These are phyloP conservation scores for Typhlichthys eigenmanni DNA, from an alignment of 2,797 vertebrate genomes.

Conservation along the genomic window DNA sequence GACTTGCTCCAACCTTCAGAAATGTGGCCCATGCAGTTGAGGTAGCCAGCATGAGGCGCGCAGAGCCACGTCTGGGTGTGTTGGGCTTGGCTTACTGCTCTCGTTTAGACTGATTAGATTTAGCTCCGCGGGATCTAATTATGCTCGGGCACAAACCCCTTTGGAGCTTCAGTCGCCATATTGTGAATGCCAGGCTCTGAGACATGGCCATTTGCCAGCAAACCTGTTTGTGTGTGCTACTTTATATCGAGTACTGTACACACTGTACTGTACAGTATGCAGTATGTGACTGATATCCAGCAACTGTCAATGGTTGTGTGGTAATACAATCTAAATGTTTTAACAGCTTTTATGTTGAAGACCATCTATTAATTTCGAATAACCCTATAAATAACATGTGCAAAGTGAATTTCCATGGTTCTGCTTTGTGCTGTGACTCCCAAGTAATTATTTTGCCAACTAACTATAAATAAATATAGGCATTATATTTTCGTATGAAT, in stretches of 20 bases:
- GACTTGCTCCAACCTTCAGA: constrained; percentile 33
- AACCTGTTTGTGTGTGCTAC: constrained; percentile 38
- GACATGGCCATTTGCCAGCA: constrained; percentile 71
- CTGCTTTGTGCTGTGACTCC: too few relatives aligned
- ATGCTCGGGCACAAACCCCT: constrained; percentile 72
- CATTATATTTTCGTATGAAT: too few relatives aligned
- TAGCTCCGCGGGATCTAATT: constrained; percentile 79
- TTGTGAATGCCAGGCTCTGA: constrained; percentile 76
- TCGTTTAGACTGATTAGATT: constrained; percentile 79
- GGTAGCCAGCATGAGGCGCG: constrained; percentile 48
- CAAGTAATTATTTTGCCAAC: too few relatives aligned
- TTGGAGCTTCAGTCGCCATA: constrained; percentile 74
- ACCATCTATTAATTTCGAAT: constrained; percentile 36
- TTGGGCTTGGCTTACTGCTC: constrained; percentile 65
- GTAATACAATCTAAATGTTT: constrained; percentile 24
- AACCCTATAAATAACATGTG: too few relatives aligned
- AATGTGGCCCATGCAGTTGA: constrained; percentile 37
- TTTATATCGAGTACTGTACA: constrained; percentile 46
- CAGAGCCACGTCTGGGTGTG: constrained; percentile 39
- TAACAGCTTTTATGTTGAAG: constrained; percentile 31
- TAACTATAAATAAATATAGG: too few relatives aligned
- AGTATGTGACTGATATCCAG: constrained; percentile 46
- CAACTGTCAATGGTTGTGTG: constrained; percentile 44
- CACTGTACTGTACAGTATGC: neutral
- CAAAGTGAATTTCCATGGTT: too few relatives aligned